These are phyloP conservation scores for Agrypnia vestita DNA, from an alignment of 1,140 invertebrate genomes.

Conservation along the genomic window DNA sequence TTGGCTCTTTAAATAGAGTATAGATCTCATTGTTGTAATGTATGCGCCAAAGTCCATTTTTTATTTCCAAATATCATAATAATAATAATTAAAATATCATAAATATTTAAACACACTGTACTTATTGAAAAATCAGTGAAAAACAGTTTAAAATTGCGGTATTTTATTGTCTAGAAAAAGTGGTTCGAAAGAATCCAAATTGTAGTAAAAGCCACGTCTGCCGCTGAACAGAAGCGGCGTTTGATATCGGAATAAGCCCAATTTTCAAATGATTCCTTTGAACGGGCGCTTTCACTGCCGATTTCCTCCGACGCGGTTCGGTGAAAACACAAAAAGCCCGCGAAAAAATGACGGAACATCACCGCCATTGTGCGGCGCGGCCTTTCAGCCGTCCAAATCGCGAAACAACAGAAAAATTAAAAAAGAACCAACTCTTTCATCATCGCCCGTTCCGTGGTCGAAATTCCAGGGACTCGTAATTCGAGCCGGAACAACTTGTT, in stretches of 20 bases:
- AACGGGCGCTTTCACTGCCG: not conserved
- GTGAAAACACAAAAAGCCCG: not conserved
- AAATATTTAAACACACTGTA: too few species aligned
- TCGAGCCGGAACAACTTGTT: slow-evolving; percentile 56
- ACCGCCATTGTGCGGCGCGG: not conserved
- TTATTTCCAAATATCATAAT: too few species aligned
- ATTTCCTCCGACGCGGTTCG: slow-evolving; percentile 3
- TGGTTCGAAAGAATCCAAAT: too few species aligned
- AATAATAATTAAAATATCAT: too few species aligned
- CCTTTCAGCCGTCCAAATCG: slow-evolving; percentile 1
- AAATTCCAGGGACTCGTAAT: slow-evolving; percentile 53
- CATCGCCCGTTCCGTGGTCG: not conserved
- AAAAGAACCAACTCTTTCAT: slow-evolving; percentile 54
- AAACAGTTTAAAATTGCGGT: too few species aligned
- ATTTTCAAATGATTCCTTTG: slow-evolving; percentile 9
- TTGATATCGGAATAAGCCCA: not conserved
- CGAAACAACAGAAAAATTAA: slow-evolving; percentile 41
- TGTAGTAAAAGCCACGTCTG: too few species aligned
- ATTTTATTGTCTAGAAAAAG: too few species aligned
- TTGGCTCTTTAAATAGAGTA: too few species aligned
- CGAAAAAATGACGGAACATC: slow-evolving; percentile 14
- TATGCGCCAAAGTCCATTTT: too few species aligned
- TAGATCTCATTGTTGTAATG: too few species aligned
- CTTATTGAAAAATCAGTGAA: too few species aligned
- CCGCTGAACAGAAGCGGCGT: too few species aligned